Base-by-base conservation (phyloP, 2,113 vertebrate genomes). In the Tauraco erythrolophus region DNA sequence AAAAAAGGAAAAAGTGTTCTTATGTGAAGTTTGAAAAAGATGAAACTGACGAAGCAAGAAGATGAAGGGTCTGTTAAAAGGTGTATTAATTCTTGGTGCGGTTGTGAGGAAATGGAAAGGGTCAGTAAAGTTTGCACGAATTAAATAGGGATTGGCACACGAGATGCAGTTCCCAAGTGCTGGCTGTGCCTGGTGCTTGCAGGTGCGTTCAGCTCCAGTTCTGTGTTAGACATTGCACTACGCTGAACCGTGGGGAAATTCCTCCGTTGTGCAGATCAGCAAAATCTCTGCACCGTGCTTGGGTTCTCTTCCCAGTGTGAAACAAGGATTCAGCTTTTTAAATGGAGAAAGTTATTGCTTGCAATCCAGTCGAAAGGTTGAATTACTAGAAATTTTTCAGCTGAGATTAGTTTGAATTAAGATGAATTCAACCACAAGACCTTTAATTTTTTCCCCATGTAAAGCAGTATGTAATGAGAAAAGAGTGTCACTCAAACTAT, bases 81-180 rank as follows among this genome's bases (percentile, higher is more conserved):
- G 28, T 56, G 7, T 48, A 45, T 94, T 69, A 88, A 89, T 92
- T 94, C 82, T 92, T 90, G 62, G 61, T 92, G 92, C 33, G 50
- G 88, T 51, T 94, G 70, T 88, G 57, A 91, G 84, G 23, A 71
- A 41, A 57, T 24, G 33, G 78, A 48, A 64, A 33, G 76, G 92
- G 74, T 88, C 92, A 83, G 54, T 79, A 27, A 91, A 57, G 37
- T 71, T 7, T 80, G 58, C 41, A 24, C 54, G 15, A 61, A 51
- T 77, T 37, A 43, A 75, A 31, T 11, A n/a, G 2, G 8, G 17
- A 7, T 16, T 37, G 43, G 69, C 72, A 58, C 64, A 50, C 23
- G 22, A 1, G 8, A 1, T 48, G 45, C 61, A 51, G 50, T 35
- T 91, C 19, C 13, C 21, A 28, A 39, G 60, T 3, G 3, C 56